Conservation (phyloP, 2,888 invertebrate genomes). For the Troides oblongomaculatus region DNA sequence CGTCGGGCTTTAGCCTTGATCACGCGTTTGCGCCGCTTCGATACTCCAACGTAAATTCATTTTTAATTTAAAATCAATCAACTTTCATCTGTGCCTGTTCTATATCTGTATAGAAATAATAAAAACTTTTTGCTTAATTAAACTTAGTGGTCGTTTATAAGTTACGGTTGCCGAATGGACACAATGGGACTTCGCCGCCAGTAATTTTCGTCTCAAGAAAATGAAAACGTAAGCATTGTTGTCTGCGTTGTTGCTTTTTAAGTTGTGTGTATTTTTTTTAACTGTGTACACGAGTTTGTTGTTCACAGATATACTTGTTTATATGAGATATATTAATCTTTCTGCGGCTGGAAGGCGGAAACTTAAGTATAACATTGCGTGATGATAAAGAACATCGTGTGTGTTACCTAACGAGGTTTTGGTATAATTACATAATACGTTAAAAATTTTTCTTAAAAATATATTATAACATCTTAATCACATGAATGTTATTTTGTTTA, state of each 20-base stretch:
- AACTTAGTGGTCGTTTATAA: conserved; percentile 38
- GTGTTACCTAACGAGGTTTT: too few species aligned
- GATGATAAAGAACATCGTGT: too few species aligned
- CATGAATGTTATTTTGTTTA: too few species aligned
- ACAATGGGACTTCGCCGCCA: conserved; percentile 64
- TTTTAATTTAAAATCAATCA: conserved; percentile 34
- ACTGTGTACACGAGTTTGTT: neutral
- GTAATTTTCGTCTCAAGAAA: conserved; percentile 70
- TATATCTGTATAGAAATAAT: conserved; percentile 38
- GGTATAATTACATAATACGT: too few species aligned
- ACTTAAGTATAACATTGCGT: neutral
- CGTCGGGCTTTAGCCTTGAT: conserved; percentile 69
- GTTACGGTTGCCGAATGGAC: conserved; percentile 52
- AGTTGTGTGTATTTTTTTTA: conserved; percentile 17
- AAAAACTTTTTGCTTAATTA: conserved; percentile 40
- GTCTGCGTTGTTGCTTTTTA: conserved; percentile 48
- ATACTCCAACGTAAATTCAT: conserved; percentile 50
- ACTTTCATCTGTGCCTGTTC: conserved; percentile 30
- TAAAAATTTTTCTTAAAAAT: too few species aligned
- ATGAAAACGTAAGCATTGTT: conserved; percentile 73
- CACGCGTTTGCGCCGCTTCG: conserved; percentile 66
- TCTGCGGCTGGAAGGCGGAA: neutral
- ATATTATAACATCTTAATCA: too few species aligned
- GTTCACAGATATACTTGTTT: neutral
- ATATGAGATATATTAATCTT: neutral